Evolutionary conservation across 1,140 invertebrate genomes (phyloP), one percentile per base, ranked within the genome.

Genomic region (Heliconius nattereri): DNA sequence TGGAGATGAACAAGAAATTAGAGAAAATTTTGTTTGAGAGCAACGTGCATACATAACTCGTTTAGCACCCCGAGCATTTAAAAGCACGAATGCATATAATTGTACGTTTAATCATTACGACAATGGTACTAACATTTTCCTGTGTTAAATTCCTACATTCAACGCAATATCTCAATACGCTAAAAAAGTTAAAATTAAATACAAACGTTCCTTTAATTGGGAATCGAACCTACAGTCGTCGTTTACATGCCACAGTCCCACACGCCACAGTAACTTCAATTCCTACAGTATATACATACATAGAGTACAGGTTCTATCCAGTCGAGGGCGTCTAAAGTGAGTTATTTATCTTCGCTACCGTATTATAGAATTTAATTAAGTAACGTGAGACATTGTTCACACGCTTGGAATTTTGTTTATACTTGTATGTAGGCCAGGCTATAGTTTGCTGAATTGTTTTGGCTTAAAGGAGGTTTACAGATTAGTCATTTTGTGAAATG

Each of bases 301-400:
- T 66, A 66, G 5, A 26, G 23, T 89, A 87, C 84, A 86, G 86
- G 79, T 85, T 83, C 78, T 78, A 78, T 78, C 79, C 78, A 79
- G 79, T 79, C 83, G 81, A 76, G 71, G 75, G 72, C 72, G 45
- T 73, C 72, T 77, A n/a, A 54, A 83, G 81, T 35, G 85, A 85
- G 91, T 89, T 91, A 92, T 92, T 92, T 92, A 92, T 92, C 89
- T 91, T 86, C 84, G 83, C 84, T 78, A 81, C 57, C 79, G 85
- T 90, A 86, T 90, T 88, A 90, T 90, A 92, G 90, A 92, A 92
- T 91, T 91, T 92, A 92, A 92, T 92, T 92, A 92, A 91, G 91
- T 89, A 86, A 90, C 81, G 88, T 86, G 87, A 84, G 88, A 92
- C 91, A 88, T 85, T 86, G 84, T 86, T 85, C 78, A 83, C 89